Conservation (phyloP, 2,888 invertebrate genomes). For the Melieria omissa region DNA sequence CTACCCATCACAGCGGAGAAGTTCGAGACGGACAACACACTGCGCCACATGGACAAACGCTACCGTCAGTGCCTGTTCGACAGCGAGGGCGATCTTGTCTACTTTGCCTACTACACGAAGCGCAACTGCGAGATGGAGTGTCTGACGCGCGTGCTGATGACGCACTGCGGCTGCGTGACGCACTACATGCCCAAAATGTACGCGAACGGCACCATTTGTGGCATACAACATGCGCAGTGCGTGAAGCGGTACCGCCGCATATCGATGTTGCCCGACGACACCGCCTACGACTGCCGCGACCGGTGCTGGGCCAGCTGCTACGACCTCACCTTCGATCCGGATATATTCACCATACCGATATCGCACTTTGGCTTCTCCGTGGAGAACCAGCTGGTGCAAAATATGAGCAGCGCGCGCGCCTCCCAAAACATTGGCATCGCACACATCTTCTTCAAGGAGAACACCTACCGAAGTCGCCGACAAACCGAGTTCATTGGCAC, state of each 20-base stretch:
- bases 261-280: conserved; percentile 32
- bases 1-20: conserved; percentile 44
- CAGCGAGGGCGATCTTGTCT: conserved; percentile 74
- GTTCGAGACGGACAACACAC: conserved; percentile 38
- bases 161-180: conserved; percentile 50
- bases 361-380: conserved; percentile 43
- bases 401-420: conserved; percentile 41
- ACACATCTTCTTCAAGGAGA: conserved; percentile 77
- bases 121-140: conserved; percentile 81
- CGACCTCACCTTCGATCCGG: conserved; percentile 74
- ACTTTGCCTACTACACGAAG: conserved; percentile 76
- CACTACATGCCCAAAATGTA: conserved; percentile 69
- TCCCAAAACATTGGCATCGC: conserved; percentile 74
- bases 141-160: conserved; percentile 74
- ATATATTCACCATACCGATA: conserved; percentile 71
- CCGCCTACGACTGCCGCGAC: conserved; percentile 42
- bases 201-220: conserved; percentile 74
- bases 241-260: conserved; percentile 37
- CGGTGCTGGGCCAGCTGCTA: conserved; percentile 77
- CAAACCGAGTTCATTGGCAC: conserved; percentile 82
- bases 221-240: conserved; percentile 74
- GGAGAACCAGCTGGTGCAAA: conserved; percentile 37
- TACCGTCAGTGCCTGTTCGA: conserved; percentile 75
- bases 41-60: conserved; percentile 28
- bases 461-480: conserved; percentile 74